phyloP scores from a whole-genome alignment of 35 echinoderm and acorn worm genomes.

The Stichopus chloronotus region DNA sequence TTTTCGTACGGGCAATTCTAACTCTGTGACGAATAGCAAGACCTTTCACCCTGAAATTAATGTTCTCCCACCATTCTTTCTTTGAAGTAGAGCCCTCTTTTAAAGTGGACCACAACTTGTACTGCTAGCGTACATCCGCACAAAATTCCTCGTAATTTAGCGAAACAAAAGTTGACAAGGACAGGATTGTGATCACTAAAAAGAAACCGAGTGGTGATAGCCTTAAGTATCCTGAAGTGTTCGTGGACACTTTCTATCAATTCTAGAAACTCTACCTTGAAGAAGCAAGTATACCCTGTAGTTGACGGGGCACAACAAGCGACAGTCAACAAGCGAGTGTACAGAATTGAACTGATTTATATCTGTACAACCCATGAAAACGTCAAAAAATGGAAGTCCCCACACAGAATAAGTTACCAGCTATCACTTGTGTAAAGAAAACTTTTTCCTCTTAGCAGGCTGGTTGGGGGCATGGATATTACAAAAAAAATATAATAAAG shows the following conservation, averaged over 20 bases:
- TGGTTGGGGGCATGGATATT: neutral
- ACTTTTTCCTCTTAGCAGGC: neutral
- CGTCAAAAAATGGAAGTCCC: constrained; percentile 6
- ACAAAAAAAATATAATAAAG: constrained; percentile 10
- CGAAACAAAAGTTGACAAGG: neutral
- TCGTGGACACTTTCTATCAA: constrained; percentile 7
- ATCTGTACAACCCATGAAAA: neutral
- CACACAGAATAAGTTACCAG: neutral
- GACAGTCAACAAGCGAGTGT: neutral
- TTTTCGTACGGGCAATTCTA: neutral
- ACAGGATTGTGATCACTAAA: no score
- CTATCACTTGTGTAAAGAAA: neutral
- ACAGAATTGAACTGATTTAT: neutral
- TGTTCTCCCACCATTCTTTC: neutral
- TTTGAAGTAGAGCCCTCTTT: neutral
- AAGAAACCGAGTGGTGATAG: no score
- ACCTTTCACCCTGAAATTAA: neutral
- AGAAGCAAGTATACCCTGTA: neutral
- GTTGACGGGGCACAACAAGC: neutral
- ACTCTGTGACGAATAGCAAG: constrained; percentile 24
- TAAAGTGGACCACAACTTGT: neutral
- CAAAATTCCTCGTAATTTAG: neutral
- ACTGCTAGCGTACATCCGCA: neutral
- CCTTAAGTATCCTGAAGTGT: no score
- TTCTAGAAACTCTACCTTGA: neutral